Base-by-base conservation (phyloP, 2,797 vertebrate species). In the Momotus momota region DNA sequence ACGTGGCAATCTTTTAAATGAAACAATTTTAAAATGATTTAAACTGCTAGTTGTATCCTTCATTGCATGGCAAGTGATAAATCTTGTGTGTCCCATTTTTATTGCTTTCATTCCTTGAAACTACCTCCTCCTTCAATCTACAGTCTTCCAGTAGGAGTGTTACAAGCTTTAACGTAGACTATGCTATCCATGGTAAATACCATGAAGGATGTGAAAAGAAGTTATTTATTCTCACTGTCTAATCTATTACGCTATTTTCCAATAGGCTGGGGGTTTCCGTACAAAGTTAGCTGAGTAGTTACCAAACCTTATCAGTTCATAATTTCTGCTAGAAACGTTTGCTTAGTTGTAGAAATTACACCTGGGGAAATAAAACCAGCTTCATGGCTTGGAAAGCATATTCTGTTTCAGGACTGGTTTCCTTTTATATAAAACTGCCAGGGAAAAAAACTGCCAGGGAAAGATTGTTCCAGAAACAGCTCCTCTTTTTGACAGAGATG, bases 11-110 rank as follows among this genome's bases (percentile, higher is more conserved):
- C 81, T 72, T 80, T 35, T 69, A 84, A 49, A 79, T 67, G 45
- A 93, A 90, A 57, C 45, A 40, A 67, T 94, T 95, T 85, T 40
- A 62, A 95, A 95, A 77, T 81, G 48, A 26, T 75, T 94, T 94
- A 62, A 69, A 77, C 40, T 52, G 41, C 38, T 35, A 55, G 10
- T 43, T 93, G 10, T 31, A 16, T 90, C 93, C 48, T 90, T 88
- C 25, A 41, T 69, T 90, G 62, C 60, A 54, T 70, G n/a, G 46
- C 52, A 78, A 96, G 40, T 64, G 45, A 81, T 82, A 69, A 73
- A 88, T 61, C 27, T 89, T 57, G 45, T 65, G 25, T 81, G 64
- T 61, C 41, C 65, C 93, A 35, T 73, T 35, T 81, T 87, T 75
- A 73, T 70, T 71, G 74, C 33, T 6, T 78, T 57, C 57, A 33